Evolutionary conservation across 2,113 vertebrate genomes (phyloP).

Genomic region (Amazona vittata): DNA sequence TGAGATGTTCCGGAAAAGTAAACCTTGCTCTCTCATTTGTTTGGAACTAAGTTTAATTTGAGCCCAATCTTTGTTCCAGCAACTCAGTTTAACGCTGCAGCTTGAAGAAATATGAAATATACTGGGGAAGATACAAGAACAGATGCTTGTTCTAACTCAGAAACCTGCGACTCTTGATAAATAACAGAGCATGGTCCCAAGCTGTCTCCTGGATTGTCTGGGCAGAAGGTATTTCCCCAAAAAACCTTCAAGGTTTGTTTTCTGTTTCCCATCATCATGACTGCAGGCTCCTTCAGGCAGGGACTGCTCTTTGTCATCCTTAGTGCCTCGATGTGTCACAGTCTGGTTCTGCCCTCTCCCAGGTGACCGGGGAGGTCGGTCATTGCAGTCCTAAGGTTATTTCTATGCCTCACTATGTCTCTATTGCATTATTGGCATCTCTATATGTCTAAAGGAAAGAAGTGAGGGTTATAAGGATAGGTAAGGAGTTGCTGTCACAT

Average conservation of each 20-base stretch:
- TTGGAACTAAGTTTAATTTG: background rate
- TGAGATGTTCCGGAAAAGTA: background rate
- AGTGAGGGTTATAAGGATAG: background rate
- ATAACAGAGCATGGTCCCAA: conserved; percentile 31
- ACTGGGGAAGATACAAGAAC: background rate
- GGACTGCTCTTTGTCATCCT: conserved; percentile 51
- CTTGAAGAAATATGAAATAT: background rate
- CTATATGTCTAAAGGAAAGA: background rate
- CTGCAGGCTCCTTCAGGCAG: background rate
- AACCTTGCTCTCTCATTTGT: background rate
- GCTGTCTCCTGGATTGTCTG: background rate
- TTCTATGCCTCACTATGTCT: background rate
- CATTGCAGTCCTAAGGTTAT: background rate
- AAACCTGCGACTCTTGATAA: conserved; percentile 9
- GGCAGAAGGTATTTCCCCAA: conserved; percentile 30
- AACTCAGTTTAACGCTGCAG: background rate
- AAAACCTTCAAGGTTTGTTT: conserved; percentile 31
- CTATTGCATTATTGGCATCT: background rate
- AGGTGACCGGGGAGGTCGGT: background rate
- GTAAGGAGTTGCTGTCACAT: background rate
- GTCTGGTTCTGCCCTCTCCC: background rate
- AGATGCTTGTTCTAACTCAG: background rate
- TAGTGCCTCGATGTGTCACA: accelerated
- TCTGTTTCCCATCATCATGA: conserved; percentile 14
- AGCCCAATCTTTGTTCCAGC: background rate